Base-by-base conservation (phyloP, 2,888 invertebrate genomes). In the Limnephilus lunatus region DNA sequence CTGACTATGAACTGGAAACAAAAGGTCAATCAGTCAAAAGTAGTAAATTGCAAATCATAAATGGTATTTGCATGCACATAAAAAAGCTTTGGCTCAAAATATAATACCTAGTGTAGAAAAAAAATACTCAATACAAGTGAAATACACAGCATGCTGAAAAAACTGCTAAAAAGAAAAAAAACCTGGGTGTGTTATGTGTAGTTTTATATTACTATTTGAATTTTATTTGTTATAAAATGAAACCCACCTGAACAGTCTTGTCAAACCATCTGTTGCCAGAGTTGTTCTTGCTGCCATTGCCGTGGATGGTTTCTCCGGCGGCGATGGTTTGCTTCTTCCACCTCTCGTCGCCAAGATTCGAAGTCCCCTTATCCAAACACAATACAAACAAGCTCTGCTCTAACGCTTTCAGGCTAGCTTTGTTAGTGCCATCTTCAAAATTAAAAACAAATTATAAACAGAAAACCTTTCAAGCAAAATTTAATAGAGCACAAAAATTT, bases 191-290 rank as follows among this genome's bases (percentile, higher is more conserved):
- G 14, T 48, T 14, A 48, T 14, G 15, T 35, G 35, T 35, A 35
- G 35, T 3, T 48, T 48, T 39, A 39, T 14, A 3, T 48, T 14
- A 44, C 44, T 44, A 44, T 39, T 39, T 39, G 0, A 39, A 39
- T 39, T 44, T 44, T 44, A 44, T 44, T 44, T 53, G 3, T 2
- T 7, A 48, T 19, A 19, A 68, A 68, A 25, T 19, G 3, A 68
- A 82, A 31, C 82, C 80, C 95, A 98, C 98, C 97, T 99, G 99
- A 94, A 99, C 96, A 3, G 99, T 99, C 96, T 99, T 99, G 95
- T 99, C 99, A 95, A 98, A 99, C 99, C 99, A 99, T 80, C 99
- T 97, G 95, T 99, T 99, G 81, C 96, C 97, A 31, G 98, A 97
- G 95, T 99, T 99, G 90, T 95, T 94, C 11, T 94, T 94, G 85